Percentiles rank a stretch among this genome's conserved stretches.
Conservation (phyloP, 2,797 vertebrate genomes). For the Erpetoichthys calabaricus region DNA sequence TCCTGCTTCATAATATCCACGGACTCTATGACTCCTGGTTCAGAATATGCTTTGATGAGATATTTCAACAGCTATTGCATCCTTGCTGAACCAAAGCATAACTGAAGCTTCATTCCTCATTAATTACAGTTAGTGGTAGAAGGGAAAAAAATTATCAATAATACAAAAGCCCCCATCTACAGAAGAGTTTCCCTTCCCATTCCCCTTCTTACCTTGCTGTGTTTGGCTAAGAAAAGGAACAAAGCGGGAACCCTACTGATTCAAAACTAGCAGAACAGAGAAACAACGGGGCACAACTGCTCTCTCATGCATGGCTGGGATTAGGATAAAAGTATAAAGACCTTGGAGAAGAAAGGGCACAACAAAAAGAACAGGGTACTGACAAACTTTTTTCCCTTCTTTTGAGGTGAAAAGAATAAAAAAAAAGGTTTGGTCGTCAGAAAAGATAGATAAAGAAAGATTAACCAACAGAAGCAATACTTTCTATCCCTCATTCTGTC, state of each 20-base stretch:
- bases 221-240: conserved; percentile 88
- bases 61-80: conserved; percentile 34
- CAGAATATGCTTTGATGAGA: conserved; percentile 41
- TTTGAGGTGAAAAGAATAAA: conserved; percentile 70
- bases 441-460: conserved; percentile 63
- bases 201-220: conserved; percentile 91
- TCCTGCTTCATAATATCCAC: conserved; percentile 39
- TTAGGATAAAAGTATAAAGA: conserved; percentile 95
- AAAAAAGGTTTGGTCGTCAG: conserved; percentile 57
- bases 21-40: conserved; percentile 31
- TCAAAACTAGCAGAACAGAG: conserved; percentile 96
- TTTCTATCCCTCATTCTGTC: conserved; percentile 48
- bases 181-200: conserved; percentile 76
- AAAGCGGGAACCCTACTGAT: conserved; percentile 90
- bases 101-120: conserved; percentile 43
- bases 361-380: conserved; percentile 92
- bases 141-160: conserved; percentile 42
- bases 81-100: conserved; percentile 30
- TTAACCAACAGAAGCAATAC: conserved; percentile 72
- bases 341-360: conserved; percentile 80
- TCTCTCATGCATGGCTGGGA: conserved; percentile 97
- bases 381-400: conserved; percentile 91
- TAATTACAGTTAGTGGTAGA: conserved; percentile 57
- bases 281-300: conserved; percentile 97
- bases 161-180: conserved; percentile 71